Evolutionary conservation across 2,888 invertebrate genomes (phyloP).

Genomic region (Atherix ibis): DNA sequence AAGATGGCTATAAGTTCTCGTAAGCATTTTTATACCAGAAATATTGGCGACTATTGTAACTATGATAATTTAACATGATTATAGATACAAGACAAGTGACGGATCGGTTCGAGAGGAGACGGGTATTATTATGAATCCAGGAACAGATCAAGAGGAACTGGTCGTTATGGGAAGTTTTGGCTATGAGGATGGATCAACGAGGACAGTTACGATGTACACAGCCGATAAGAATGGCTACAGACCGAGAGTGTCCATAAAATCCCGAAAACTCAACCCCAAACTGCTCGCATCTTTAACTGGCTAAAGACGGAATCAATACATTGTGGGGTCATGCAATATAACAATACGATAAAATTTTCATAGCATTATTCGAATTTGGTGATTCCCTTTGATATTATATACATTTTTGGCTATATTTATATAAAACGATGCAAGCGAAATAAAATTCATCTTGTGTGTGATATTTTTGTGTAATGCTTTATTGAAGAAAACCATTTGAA

Average conservation of each 20-base stretch:
- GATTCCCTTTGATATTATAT: too few species aligned
- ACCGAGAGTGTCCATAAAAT: constrained; percentile 23
- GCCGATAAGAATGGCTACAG: constrained; percentile 32
- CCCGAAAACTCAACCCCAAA: constrained; percentile 19
- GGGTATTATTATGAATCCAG: constrained; percentile 26
- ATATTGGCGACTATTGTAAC: background rate
- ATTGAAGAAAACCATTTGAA: too few species aligned
- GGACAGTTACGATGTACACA: constrained; percentile 28
- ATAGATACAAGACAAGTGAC: constrained; percentile 24
- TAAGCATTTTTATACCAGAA: constrained; percentile 13
- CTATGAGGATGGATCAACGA: constrained; percentile 25
- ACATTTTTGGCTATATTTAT: too few species aligned
- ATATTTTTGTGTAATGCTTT: too few species aligned
- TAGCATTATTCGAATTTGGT: too few species aligned
- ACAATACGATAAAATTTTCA: too few species aligned
- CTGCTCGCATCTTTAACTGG: constrained; percentile 13
- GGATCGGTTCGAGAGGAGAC: constrained; percentile 28
- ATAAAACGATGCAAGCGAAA: too few species aligned
- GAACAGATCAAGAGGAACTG: constrained; percentile 24
- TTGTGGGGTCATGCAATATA: too few species aligned
- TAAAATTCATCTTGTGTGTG: too few species aligned
- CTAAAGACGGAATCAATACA: too few species aligned
- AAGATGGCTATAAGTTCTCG: constrained; percentile 27
- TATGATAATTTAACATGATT: constrained; percentile 1
- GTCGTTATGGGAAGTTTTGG: constrained; percentile 28